Evolutionary conservation across 2,797 vertebrate species (phyloP), one percentile per base, ranked within the genome.

Genomic region (Potorous gilbertii): DNA sequence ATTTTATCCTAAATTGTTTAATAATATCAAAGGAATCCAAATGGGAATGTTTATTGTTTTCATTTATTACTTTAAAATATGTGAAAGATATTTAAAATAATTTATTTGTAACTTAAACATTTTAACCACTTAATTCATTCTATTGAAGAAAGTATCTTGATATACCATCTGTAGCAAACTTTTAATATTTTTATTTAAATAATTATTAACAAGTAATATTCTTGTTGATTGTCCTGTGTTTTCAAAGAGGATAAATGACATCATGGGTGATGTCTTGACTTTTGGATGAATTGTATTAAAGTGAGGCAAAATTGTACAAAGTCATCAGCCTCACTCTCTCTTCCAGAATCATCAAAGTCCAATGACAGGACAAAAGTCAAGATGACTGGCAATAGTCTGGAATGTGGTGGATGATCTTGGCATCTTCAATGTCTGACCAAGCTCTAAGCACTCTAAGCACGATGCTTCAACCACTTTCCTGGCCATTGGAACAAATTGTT

Each of bases 41-140:
- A 56, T 56, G 3, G 91, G 29, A 4, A 95, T 95, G 59, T 54
- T 94, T 81, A 55, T 21, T 96, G 1, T 29, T 94, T 95, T 95
- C 66, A 94, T 91, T 90, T 92, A 74, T 54, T 31, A 92, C 55
- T 95, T 94, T 54, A n/a, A 66, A 95, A 55, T 57, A 55, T 1
- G 66, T 1, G 27, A 66, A 50, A 95, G n/a, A n/a, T 96, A 91
- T 91, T 92, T 8, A 95, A 91, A 91, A 93, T 0, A 55, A 66
- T 52, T 54, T 90, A 16, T 66, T 54, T 40, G 18, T 74, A 31
- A 52, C 74, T 94, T 90, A 95, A 91, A 87, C 46, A 92, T 56
- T 12, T 55, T 66, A 55, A 27, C 92, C 89, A 54, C 34, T 66
- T 31, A 93, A 46, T 56, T 92, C 0, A 90, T 54, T 18, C 74